phyloP scores from a whole-genome alignment of 1,140 invertebrate genomes.

The Chironomus striatipennis region DNA sequence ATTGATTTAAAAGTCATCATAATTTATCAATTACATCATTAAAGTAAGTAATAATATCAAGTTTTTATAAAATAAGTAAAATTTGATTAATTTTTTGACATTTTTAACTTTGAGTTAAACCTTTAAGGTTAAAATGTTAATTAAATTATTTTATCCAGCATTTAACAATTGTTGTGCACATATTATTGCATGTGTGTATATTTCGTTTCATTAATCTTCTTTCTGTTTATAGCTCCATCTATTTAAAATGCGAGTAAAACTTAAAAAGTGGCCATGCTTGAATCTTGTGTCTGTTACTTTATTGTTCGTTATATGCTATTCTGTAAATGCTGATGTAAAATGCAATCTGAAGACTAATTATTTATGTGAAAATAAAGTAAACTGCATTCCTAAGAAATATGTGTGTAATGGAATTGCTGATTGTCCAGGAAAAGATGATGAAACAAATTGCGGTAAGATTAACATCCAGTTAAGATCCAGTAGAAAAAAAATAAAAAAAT shows the following conservation, averaged over 20 bases:
- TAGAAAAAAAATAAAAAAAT: too few species aligned
- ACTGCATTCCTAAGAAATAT: conserved; percentile 53
- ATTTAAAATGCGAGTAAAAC: not conserved
- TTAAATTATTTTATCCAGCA: too few species aligned
- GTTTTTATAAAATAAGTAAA: too few species aligned
- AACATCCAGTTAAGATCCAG: conserved; percentile 25
- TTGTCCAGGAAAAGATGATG: conserved; percentile 58
- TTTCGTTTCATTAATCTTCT: too few species aligned
- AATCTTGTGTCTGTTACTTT: not conserved
- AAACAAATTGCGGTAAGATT: conserved; percentile 52
- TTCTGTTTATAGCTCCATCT: not conserved
- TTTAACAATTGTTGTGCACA: too few species aligned
- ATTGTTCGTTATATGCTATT: not conserved
- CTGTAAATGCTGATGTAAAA: not conserved
- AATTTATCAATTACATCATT: too few species aligned
- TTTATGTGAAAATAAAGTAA: conserved; percentile 44
- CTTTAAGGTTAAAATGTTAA: too few species aligned
- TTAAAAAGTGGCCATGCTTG: not conserved
- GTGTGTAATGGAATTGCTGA: conserved; percentile 54
- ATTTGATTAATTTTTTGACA: too few species aligned
- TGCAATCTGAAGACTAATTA: not conserved
- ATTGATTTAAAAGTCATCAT: too few species aligned
- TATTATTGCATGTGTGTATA: too few species aligned
- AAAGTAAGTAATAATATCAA: too few species aligned
- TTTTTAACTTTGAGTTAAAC: too few species aligned